These are phyloP conservation scores for Arion vulgaris DNA, from an alignment of 1,140 invertebrate species.

Conservation along the genomic window DNA sequence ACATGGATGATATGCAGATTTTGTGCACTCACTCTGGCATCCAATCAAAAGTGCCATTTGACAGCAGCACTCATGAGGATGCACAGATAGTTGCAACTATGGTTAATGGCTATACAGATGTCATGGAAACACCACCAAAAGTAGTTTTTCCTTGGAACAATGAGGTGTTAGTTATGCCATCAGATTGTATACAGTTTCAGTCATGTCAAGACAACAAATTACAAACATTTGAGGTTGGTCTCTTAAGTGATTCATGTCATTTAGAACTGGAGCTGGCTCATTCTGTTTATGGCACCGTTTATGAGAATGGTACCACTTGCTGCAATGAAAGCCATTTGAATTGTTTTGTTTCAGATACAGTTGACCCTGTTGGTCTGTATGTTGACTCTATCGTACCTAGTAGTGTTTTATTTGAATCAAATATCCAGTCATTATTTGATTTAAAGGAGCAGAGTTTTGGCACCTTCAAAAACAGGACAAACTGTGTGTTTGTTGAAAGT, in stretches of 20 bases:
- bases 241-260: background rate
- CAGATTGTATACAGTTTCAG: background rate
- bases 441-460: background rate
- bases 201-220: background rate
- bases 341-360: background rate
- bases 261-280: background rate
- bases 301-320: background rate
- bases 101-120: background rate
- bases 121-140: background rate
- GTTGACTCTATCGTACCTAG: background rate
- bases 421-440: background rate
- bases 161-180: background rate
- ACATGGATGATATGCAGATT: constrained; percentile 35
- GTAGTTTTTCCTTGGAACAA: background rate
- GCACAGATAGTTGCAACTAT: no score
- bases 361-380: background rate
- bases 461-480: background rate
- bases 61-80: background rate
- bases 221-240: background rate
- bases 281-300: background rate
- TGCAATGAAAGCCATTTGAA: background rate
- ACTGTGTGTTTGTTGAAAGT: background rate
- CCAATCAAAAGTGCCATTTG: background rate
- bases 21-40: background rate
- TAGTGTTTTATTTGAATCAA: background rate